phyloP scores from a whole-genome alignment of 2,888 invertebrate genomes.

The Metellina segmentata region DNA sequence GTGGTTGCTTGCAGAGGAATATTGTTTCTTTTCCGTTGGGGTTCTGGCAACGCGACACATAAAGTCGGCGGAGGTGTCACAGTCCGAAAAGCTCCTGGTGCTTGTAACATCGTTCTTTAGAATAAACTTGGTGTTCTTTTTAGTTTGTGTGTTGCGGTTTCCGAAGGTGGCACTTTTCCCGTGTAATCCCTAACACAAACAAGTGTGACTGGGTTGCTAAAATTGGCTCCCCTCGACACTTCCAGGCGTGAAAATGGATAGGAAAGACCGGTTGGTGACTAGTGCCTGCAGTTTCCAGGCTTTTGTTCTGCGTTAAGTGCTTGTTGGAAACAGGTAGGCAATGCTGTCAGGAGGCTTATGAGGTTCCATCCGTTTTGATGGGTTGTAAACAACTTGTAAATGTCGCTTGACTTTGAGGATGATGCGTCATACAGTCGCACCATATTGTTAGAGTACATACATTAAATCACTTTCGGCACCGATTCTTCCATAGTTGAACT shows the following conservation, averaged over 20 bases:
- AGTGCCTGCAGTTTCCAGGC: not conserved
- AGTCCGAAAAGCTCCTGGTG: not conserved
- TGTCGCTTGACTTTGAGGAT: too few species aligned
- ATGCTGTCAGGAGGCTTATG: not conserved
- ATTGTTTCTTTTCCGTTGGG: slow-evolving; percentile 11
- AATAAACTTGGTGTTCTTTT: not conserved
- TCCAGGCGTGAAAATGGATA: slow-evolving; percentile 2
- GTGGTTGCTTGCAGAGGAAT: slow-evolving; percentile 11
- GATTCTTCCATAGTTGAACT: too few species aligned
- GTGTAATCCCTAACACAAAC: slow-evolving; percentile 32
- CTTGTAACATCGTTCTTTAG: slow-evolving; percentile 26
- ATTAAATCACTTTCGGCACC: too few species aligned
- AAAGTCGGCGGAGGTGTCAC: slow-evolving; percentile 14
- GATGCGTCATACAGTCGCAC: too few species aligned
- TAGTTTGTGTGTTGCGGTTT: slow-evolving; percentile 1
- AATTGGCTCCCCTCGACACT: slow-evolving; percentile 8
- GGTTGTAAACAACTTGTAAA: not conserved
- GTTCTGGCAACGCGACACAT: not conserved
- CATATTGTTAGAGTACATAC: too few species aligned
- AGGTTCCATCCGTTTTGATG: not conserved
- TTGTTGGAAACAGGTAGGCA: not conserved
- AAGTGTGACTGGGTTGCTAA: slow-evolving; percentile 17
- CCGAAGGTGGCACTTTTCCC: not conserved
- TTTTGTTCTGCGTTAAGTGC: not conserved
- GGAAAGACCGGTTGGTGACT: not conserved